Conservation (phyloP, 2,797 vertebrate genomes). For the Clarias laeviceps region DNA sequence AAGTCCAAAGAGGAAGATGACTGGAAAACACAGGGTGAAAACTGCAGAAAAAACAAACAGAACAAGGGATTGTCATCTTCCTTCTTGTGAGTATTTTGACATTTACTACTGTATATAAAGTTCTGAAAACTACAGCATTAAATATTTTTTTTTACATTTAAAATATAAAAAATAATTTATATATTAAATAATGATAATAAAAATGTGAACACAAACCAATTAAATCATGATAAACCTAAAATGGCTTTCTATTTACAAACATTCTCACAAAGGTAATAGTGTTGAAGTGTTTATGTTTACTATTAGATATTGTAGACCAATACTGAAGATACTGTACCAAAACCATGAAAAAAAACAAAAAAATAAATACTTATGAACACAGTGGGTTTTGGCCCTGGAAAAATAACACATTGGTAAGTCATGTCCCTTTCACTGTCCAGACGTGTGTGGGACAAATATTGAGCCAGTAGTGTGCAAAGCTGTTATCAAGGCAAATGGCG, state of each 20-base stretch:
- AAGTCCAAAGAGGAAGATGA: slow-evolving; percentile 89
- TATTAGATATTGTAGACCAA: too few relatives aligned
- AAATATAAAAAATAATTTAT: background rate
- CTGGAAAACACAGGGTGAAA: slow-evolving; percentile 87
- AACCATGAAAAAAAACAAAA: too few relatives aligned
- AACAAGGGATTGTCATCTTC: background rate
- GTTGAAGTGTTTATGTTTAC: background rate
- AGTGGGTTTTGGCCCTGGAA: too few relatives aligned
- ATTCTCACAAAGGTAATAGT: background rate
- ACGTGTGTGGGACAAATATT: too few relatives aligned
- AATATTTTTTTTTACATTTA: background rate
- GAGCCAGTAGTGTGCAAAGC: too few relatives aligned
- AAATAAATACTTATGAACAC: too few relatives aligned
- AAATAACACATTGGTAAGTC: too few relatives aligned
- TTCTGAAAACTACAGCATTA: background rate
- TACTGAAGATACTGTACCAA: too few relatives aligned
- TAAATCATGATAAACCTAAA: background rate
- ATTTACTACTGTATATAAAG: background rate
- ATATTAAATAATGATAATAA: too few relatives aligned
- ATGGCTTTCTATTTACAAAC: background rate
- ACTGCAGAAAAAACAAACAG: slow-evolving; percentile 67
- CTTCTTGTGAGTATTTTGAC: background rate
- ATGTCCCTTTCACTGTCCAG: too few relatives aligned
- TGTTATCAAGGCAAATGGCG: too few relatives aligned
- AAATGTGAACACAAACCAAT: too few relatives aligned